A percentile compares a stretch with the other conserved stretches of the same genome.
phyloP scores from a whole-genome alignment of 2,888 invertebrate genomes.

The Callimorpha dominula region DNA sequence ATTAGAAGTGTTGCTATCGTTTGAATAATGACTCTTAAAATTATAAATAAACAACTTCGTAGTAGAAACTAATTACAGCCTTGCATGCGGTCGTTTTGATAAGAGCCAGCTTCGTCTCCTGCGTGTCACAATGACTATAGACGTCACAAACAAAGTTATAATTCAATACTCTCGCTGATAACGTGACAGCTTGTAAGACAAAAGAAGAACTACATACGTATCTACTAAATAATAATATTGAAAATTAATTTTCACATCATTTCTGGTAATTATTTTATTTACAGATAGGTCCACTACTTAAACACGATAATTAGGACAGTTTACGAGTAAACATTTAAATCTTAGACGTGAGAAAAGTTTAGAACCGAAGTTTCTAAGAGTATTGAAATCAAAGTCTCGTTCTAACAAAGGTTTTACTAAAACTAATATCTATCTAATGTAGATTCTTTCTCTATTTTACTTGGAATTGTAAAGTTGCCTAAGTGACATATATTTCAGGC shows the following conservation, averaged over 20 bases:
- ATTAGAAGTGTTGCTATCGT: slow-evolving; percentile 22
- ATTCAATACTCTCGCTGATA: slow-evolving; percentile 58
- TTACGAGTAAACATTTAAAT: slow-evolving; percentile 1
- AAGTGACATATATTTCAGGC: no score
- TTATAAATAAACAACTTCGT: slow-evolving; percentile 3
- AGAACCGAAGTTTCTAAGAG: background rate
- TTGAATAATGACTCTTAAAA: background rate
- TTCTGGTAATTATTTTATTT: background rate
- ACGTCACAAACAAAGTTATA: slow-evolving; percentile 63
- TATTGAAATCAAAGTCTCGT: background rate
- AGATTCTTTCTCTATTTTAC: no score
- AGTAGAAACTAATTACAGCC: slow-evolving; percentile 36
- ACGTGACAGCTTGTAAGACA: slow-evolving; percentile 52
- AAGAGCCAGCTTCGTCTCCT: slow-evolving; percentile 49
- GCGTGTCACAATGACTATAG: slow-evolving; percentile 36
- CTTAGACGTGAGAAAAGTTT: background rate
- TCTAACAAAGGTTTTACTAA: background rate
- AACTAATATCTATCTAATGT: no score
- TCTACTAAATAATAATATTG: slow-evolving; percentile 7
- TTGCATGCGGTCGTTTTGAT: slow-evolving; percentile 61
- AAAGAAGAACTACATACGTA: slow-evolving; percentile 40
- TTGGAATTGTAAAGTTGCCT: no score
- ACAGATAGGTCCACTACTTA: background rate
- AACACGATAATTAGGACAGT: background rate
- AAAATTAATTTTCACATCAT: background rate